A percentile compares a stretch with the other conserved stretches of the same genome.
Conservation (phyloP, 2,797 vertebrate species). For the Knipowitschia caucasica region DNA sequence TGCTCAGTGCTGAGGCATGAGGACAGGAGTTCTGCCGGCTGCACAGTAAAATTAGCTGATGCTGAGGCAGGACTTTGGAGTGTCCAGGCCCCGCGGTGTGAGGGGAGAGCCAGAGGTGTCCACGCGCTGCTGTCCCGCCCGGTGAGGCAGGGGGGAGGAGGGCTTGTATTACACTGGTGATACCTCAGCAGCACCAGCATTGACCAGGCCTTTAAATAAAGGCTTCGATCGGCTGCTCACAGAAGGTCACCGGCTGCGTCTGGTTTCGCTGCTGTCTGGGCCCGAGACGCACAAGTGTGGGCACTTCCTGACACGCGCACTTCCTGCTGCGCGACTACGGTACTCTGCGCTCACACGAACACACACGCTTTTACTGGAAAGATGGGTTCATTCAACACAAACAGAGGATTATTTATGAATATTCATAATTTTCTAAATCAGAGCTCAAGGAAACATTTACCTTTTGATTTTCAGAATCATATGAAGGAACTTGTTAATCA, state of each 20-base stretch:
- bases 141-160: conserved; percentile 39
- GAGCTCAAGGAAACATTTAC: too few species aligned
- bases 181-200: conserved; percentile 74
- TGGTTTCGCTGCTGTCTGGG: conserved; percentile 72
- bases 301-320: conserved; percentile 1
- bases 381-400: too few species aligned
- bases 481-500: too few species aligned
- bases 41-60: conserved; percentile 67
- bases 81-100: conserved; percentile 55
- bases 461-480: too few species aligned
- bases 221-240: conserved; percentile 67
- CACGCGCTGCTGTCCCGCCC: conserved; percentile 35
- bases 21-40: conserved; percentile 47
- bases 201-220: conserved; percentile 79
- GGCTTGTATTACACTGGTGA: conserved; percentile 74
- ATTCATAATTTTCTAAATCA: too few species aligned
- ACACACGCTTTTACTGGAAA: background rate
- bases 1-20: conserved; percentile 50
- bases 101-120: conserved; percentile 64
- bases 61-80: conserved; percentile 65
- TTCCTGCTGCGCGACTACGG: background rate
- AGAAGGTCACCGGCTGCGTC: conserved; percentile 73
- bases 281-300: too few species aligned
- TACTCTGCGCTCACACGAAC: too few species aligned
- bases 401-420: too few species aligned